Evolutionary conservation across 2,113 vertebrate genomes (phyloP).

Genomic region (Isurus oxyrinchus): DNA sequence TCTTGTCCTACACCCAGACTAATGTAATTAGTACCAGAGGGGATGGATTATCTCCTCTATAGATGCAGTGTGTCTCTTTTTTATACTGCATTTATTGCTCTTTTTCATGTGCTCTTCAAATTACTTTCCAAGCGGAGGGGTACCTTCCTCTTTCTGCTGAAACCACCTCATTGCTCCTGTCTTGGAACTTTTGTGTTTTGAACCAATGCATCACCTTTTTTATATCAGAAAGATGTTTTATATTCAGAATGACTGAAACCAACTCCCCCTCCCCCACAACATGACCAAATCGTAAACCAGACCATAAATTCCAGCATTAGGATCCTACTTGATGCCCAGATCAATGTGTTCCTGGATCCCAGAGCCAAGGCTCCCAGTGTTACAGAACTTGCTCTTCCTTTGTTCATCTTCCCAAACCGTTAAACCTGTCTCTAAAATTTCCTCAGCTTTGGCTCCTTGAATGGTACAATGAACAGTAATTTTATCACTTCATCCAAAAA

Average conservation of each 20-base stretch:
- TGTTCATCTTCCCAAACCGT: constrained; percentile 25
- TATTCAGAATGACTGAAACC: constrained; percentile 25
- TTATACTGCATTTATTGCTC: background rate
- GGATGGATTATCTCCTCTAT: background rate
- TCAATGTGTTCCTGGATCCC: constrained; percentile 24
- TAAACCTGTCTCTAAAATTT: background rate
- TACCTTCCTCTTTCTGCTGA: background rate
- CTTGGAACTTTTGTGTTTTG: constrained; percentile 16
- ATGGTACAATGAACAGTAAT: background rate
- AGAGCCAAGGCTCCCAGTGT: constrained; percentile 10
- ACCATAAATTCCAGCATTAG: background rate
- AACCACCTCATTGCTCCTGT: constrained; percentile 24
- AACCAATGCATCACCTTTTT: constrained; percentile 29
- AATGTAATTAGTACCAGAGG: background rate
- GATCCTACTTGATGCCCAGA: constrained; percentile 2
- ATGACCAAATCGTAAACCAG: background rate
- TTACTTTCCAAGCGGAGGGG: background rate
- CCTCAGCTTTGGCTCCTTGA: background rate
- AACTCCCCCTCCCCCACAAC: background rate
- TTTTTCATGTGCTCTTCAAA: background rate
- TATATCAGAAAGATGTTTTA: background rate
- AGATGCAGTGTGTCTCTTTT: background rate
- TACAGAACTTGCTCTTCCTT: constrained; percentile 31
- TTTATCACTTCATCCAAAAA: background rate
- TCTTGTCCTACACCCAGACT: background rate